A percentile compares a stretch with the other conserved stretches of the same genome.
These are phyloP conservation scores for Pangasius djambal DNA, from an alignment of 2,797 vertebrate species.

Conservation along the genomic window DNA sequence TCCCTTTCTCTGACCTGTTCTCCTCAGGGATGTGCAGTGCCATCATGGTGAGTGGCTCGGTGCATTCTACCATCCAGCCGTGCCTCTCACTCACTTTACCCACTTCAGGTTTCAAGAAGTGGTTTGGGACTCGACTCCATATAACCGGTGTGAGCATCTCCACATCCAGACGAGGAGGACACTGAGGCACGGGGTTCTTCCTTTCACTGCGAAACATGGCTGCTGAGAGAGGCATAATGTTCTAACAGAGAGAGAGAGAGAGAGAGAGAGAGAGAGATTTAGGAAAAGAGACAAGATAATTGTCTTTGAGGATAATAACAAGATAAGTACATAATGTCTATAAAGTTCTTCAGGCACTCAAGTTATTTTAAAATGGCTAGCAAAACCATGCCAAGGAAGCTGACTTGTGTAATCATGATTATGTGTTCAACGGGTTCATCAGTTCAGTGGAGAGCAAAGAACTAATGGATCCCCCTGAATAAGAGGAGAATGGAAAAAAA, in stretches of 20 bases:
- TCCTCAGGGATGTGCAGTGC: slow-evolving; percentile 93
- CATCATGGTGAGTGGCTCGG: slow-evolving; percentile 91
- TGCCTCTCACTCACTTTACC: slow-evolving; percentile 79
- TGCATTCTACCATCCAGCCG: slow-evolving; percentile 89
- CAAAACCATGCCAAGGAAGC: background rate
- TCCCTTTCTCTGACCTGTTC: slow-evolving; percentile 81
- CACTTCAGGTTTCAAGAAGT: slow-evolving; percentile 82
- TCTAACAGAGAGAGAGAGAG: slow-evolving; percentile 69
- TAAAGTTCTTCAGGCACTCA: background rate
- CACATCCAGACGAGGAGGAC: slow-evolving; percentile 85
- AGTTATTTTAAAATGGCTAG: background rate
- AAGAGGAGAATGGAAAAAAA: background rate
- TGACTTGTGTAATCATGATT: background rate
- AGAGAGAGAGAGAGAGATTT: background rate
- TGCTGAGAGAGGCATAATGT: slow-evolving; percentile 96
- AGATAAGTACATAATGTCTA: background rate
- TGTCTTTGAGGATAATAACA: background rate
- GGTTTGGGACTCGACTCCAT: slow-evolving; percentile 94
- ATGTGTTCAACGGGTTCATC: background rate
- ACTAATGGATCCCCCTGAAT: background rate
- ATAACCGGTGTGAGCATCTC: slow-evolving; percentile 89
- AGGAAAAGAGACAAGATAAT: background rate
- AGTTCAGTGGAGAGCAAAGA: background rate
- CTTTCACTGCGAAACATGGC: slow-evolving; percentile 94
- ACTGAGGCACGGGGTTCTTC: slow-evolving; percentile 90